Evolutionary conservation across 64 coral and sea anemone species (phyloP), one percentile per base, ranked within the genome.

Genomic region (Orbicella faveolata): DNA sequence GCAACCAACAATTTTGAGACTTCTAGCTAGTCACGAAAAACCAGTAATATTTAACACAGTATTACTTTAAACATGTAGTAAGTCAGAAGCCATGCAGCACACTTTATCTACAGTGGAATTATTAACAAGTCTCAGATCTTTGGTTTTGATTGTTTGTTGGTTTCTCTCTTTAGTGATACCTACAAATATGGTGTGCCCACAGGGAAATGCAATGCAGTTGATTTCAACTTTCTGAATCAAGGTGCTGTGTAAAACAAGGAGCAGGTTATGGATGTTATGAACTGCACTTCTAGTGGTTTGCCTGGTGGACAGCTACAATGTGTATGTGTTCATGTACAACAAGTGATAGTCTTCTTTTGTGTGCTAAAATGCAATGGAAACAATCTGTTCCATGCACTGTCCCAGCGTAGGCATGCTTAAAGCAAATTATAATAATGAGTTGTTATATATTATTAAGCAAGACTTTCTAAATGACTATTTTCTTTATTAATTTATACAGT

Each of bases 391-490:
- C 52, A 34, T 88, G 86, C 76, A 89, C 61, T 78, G 76, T 80
- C 77, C 23, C 88, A 89, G 76, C 2, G 88, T 36, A 80, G 44
- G 51, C 88, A 79, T 79, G 88, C 86, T 76, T 33, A 52, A 21
- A 74, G 61, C 41, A 37, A 54, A 34, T 26, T 44, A 37, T 7
- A 34, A 88, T 54, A 15, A 36, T 39, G 19, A 11, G 44, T 55
- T 78, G 39, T 13, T 59, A n/a, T n/a, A 1, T 25, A 6, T 70
- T 70, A 30, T 70, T 6, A 11, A 26, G 44, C 44, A 48, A 48
- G 44, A 48, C 44, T 48, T 48, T 48, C 44, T 48, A 48, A 48
- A 48, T 48, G 44, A 48, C 4, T 48, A 48, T 48, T 48, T 48
- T 48, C 44, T 48, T 3, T 48, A 48, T 6, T 48, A 48, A 48